These are phyloP conservation scores for Drosophila trapezifrons DNA, from an alignment of 1,140 invertebrate species.

Conservation along the genomic window DNA sequence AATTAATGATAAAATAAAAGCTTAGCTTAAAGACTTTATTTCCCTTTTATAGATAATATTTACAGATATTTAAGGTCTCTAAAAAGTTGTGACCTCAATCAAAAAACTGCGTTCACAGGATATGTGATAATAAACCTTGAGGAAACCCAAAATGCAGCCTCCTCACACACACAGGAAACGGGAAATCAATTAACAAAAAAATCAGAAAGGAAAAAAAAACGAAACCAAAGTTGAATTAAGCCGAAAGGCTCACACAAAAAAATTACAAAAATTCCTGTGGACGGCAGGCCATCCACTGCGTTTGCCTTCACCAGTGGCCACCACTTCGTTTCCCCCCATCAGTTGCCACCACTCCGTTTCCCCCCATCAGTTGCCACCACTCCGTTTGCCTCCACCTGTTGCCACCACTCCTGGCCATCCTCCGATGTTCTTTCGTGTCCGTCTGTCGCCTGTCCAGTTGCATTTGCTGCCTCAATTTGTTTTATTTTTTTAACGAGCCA, in stretches of 20 bases:
- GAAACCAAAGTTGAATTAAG: background rate
- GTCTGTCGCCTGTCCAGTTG: conserved; percentile 14
- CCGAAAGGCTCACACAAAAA: background rate
- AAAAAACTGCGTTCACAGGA: background rate
- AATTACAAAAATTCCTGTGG: background rate
- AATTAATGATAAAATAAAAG: background rate
- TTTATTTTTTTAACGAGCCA: conserved; percentile 43
- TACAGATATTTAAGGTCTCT: background rate
- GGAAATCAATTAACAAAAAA: background rate
- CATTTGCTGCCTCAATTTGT: conserved; percentile 38
- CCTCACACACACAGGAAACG: too few relatives aligned
- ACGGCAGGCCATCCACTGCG: background rate
- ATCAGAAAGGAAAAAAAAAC: too few relatives aligned
- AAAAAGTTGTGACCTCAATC: background rate
- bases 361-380: too few relatives aligned
- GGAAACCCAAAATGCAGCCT: too few relatives aligned
- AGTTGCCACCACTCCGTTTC: too few relatives aligned
- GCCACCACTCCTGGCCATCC: background rate
- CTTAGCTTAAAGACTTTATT: too few relatives aligned
- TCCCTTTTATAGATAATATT: too few relatives aligned
- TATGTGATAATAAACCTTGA: background rate
- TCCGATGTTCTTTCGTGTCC: background rate
- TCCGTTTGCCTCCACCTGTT: too few relatives aligned
- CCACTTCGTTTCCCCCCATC: background rate
- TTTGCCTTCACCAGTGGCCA: background rate